Percentiles rank a stretch among this genome's conserved stretches.
Evolutionary conservation across 2,113 vertebrate genomes (phyloP).

Genomic region (Otis tarda): DNA sequence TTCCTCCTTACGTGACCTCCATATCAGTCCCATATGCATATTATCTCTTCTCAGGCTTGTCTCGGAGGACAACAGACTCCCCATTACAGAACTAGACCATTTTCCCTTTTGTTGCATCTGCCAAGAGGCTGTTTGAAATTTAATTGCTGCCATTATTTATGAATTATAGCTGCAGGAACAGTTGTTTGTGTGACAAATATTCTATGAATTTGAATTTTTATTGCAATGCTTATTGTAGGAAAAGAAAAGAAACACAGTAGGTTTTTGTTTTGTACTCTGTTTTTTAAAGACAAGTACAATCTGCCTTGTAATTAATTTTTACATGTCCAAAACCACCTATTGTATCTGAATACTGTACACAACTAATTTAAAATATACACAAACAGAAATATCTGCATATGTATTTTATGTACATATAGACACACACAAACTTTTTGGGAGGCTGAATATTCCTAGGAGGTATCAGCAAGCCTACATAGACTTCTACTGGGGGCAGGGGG

Average conservation of each 20-base stretch:
- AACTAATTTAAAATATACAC: neutral
- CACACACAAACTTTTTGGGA: neutral
- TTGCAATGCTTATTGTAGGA: neutral
- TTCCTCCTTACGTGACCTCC: constrained; percentile 52
- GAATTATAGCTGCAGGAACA: constrained; percentile 45
- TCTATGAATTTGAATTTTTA: constrained; percentile 49
- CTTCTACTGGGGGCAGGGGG: neutral
- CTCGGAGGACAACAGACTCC: constrained; percentile 17
- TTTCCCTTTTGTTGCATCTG: constrained; percentile 54
- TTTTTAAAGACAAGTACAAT: constrained; percentile 21
- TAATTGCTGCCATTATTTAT: constrained; percentile 58
- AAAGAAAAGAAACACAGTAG: neutral
- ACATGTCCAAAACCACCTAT: neutral
- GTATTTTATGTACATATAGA: neutral
- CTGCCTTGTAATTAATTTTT: constrained; percentile 17
- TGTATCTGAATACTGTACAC: neutral
- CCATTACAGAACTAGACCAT: constrained; percentile 34
- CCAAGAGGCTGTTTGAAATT: constrained; percentile 52
- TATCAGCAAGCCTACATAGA: neutral
- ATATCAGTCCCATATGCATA: constrained; percentile 38
- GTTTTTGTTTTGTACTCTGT: neutral
- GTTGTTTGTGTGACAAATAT: constrained; percentile 46
- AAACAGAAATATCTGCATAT: neutral
- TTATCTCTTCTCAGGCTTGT: constrained; percentile 38
- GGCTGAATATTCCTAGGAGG: neutral